Evolutionary conservation across 2,113 vertebrate genomes (phyloP).

Genomic region (Salvelinus alpinus): DNA sequence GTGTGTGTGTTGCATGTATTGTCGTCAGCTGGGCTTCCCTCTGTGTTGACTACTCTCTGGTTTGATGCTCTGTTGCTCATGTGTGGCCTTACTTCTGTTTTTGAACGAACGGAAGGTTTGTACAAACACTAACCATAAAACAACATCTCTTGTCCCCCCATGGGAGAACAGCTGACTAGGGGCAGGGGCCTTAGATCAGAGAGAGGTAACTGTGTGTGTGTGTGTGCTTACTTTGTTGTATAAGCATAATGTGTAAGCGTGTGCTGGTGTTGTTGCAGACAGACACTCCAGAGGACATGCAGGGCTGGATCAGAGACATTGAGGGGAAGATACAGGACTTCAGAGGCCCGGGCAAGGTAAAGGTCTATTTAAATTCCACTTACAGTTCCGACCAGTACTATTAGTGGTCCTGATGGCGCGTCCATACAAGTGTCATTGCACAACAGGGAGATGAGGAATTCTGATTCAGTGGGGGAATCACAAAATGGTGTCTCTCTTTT

Average conservation of each 20-base stretch:
- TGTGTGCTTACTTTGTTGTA: conserved; percentile 1
- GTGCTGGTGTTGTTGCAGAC: conserved; percentile 72
- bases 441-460: no score
- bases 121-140: conserved; percentile 61
- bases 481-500: neutral
- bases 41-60: conserved; percentile 46
- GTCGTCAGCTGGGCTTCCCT: conserved; percentile 13
- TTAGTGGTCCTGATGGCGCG: no score
- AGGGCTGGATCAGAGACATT: conserved; percentile 90
- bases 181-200: conserved; percentile 10
- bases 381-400: no score
- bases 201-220: conserved; percentile 19
- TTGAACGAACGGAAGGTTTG: conserved; percentile 41
- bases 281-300: conserved; percentile 94
- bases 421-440: no score
- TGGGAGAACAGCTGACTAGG: conserved; percentile 59
- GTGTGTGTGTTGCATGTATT: neutral
- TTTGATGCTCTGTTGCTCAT: conserved; percentile 64
- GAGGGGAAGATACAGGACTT: conserved; percentile 84
- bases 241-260: conserved; percentile 39
- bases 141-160: conserved; percentile 54
- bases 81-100: conserved; percentile 51
- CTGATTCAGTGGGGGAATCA: no score
- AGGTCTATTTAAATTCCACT: no score
- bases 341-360: conserved; percentile 69